Evolutionary conservation across 1,140 invertebrate species (phyloP), one percentile per base, ranked within the genome.

Genomic region (Leptonema lineaticorne): DNA sequence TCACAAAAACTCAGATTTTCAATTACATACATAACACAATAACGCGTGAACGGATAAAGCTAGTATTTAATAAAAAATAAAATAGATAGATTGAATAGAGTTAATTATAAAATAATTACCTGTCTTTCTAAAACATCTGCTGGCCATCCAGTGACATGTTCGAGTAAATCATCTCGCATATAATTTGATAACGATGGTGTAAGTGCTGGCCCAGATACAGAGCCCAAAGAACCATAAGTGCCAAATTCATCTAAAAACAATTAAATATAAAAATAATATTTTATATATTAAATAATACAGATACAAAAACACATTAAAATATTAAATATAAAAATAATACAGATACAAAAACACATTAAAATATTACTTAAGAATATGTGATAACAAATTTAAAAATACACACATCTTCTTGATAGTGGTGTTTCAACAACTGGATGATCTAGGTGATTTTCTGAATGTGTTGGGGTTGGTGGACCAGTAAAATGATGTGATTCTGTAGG

Each of bases 71-170:
- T n/a, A n/a, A n/a, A n/a, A n/a, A n/a, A n/a, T n/a, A n/a, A n/a
- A n/a, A n/a, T n/a, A n/a, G n/a, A n/a, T n/a, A n/a, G n/a, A n/a
- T n/a, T n/a, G n/a, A n/a, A n/a, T n/a, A n/a, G n/a, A n/a, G n/a
- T n/a, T 18, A 37, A 20, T 27, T 28, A 67, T 24, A 33, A 65
- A 41, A 73, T 56, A 62, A 26, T 70, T 81, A 96, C 95, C 88
- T 97, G 94, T 86, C 92, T 94, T 82, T 97, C 95, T 69, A 95
- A 84, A 75, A 91, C 89, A 76, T 97, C 94, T 14, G 93, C 93
- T 66, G 93, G 93, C 92, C 95, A 97, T 53, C 91, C 92, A 71
- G 88, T 88, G 63, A 97, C 94, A 81, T 98, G 96, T 75, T 88
- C 86, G 68, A 94, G 93, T 72, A 97, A 85, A 82, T 96, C 92